phyloP scores from a whole-genome alignment of 1,140 invertebrate genomes.

The Zaprionus davidi region DNA sequence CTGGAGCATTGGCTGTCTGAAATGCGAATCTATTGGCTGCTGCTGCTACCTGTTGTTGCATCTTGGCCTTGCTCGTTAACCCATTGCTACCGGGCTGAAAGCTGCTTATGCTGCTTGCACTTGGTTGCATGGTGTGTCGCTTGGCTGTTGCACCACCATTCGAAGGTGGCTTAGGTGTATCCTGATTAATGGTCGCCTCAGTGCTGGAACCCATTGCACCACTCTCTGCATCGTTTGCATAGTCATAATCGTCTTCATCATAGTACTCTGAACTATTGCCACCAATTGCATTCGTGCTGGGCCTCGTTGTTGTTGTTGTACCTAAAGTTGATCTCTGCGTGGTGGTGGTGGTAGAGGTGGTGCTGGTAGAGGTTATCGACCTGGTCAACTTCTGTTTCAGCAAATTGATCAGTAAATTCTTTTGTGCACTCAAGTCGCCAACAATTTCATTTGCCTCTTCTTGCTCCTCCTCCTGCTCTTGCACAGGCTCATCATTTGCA shows the following conservation, averaged over 20 bases:
- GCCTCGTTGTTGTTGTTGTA: not conserved
- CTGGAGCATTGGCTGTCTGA: constrained; percentile 30
- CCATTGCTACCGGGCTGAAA: constrained; percentile 41
- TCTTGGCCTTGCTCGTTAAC: constrained; percentile 63
- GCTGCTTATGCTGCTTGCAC: constrained; percentile 27
- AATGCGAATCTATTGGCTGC: constrained; percentile 18
- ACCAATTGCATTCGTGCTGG: constrained; percentile 3
- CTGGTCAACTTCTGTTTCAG: constrained; percentile 40
- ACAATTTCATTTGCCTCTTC: constrained; percentile 21
- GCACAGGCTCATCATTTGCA: constrained; percentile 54
- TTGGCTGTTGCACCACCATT: constrained; percentile 31
- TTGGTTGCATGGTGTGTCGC: constrained; percentile 30
- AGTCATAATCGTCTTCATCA: constrained; percentile 64
- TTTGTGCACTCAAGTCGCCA: constrained; percentile 30
- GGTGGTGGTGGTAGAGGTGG: constrained; percentile 7
- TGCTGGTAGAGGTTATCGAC: not conserved
- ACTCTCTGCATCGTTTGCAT: constrained; percentile 22
- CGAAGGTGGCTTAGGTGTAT: constrained; percentile 3
- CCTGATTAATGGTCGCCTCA: constrained; percentile 63
- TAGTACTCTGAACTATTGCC: constrained; percentile 49
- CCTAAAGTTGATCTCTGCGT: constrained; percentile 1
- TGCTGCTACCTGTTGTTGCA: not conserved
- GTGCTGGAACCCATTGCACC: not conserved
- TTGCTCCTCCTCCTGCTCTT: not conserved
- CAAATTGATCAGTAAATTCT: constrained; percentile 27